These are phyloP conservation scores for Thaleichthys pacificus DNA, from an alignment of 2,797 vertebrate species.

Conservation along the genomic window DNA sequence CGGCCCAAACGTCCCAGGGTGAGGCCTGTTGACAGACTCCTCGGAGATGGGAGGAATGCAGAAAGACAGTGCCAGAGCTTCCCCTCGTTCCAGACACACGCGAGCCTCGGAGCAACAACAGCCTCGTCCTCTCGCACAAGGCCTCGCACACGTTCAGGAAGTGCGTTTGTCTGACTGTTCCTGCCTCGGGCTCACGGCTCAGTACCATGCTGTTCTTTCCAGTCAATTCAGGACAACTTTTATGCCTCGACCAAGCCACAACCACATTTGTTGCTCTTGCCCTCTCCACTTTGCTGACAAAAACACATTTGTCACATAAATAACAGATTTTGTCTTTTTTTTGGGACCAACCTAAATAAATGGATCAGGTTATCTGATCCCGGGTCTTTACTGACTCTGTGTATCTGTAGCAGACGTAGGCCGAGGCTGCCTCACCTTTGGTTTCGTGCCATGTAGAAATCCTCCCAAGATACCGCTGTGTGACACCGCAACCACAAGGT, in stretches of 20 bases:
- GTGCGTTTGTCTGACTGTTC: no score
- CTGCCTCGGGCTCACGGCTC: no score
- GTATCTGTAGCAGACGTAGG: no score
- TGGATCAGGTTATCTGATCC: not conserved
- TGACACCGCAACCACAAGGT: conserved; percentile 7
- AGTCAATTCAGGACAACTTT: not conserved
- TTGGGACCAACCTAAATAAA: no score
- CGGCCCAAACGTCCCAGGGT: conserved; percentile 30
- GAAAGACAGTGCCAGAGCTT: conserved; percentile 35
- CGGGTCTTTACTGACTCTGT: no score
- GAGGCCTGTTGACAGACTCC: conserved; percentile 29
- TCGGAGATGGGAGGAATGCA: conserved; percentile 55
- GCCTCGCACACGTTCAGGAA: not conserved
- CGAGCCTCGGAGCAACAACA: not conserved
- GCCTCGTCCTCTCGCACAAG: not conserved
- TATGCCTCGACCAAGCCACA: not conserved
- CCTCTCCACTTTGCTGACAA: not conserved
- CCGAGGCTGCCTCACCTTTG: no score
- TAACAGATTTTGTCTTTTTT: not conserved
- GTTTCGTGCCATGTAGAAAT: not conserved
- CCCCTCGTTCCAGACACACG: conserved; percentile 20
- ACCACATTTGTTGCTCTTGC: not conserved
- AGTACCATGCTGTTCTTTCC: not conserved
- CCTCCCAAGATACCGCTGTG: not conserved
- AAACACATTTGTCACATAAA: not conserved